These are phyloP conservation scores for Osmoderma eremita DNA, from an alignment of 2,888 invertebrate species.

Conservation along the genomic window DNA sequence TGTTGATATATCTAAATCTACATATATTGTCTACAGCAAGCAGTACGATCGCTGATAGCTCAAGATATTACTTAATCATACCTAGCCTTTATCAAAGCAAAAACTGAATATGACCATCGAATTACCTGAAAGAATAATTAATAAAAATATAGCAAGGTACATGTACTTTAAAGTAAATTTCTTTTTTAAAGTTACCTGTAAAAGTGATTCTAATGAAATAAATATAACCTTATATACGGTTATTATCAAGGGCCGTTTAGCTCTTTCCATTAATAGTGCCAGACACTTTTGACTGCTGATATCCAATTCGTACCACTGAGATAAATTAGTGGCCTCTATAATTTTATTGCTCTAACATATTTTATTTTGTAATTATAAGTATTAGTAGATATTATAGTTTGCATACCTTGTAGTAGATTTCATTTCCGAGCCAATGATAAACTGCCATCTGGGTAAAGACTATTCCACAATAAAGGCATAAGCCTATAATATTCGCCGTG, in stretches of 20 bases:
- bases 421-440: slow-evolving; percentile 36
- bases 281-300: slow-evolving; percentile 11
- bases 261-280: slow-evolving; percentile 4
- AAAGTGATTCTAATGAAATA: slow-evolving; percentile 4
- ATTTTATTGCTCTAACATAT: slow-evolving; percentile 26
- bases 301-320: slow-evolving; percentile 30
- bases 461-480: slow-evolving; percentile 10
- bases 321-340: slow-evolving; percentile 21
- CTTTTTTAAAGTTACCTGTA: slow-evolving; percentile 3
- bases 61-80: neutral
- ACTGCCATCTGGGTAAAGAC: slow-evolving; percentile 29
- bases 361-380: neutral
- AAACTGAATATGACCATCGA: slow-evolving; percentile 25
- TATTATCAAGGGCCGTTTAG: slow-evolving; percentile 1
- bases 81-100: slow-evolving; percentile 18
- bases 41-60: neutral
- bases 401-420: slow-evolving; percentile 29
- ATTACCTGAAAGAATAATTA: slow-evolving; percentile 15
- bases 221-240: slow-evolving; percentile 6
- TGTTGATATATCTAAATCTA: too few relatives aligned
- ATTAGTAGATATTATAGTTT: neutral
- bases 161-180: too few relatives aligned
- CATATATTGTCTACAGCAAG: too few relatives aligned
- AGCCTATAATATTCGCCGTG: neutral
- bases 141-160: neutral